Evolutionary conservation across 2,797 vertebrate species (phyloP).

Genomic region (Anguilla anguilla): DNA sequence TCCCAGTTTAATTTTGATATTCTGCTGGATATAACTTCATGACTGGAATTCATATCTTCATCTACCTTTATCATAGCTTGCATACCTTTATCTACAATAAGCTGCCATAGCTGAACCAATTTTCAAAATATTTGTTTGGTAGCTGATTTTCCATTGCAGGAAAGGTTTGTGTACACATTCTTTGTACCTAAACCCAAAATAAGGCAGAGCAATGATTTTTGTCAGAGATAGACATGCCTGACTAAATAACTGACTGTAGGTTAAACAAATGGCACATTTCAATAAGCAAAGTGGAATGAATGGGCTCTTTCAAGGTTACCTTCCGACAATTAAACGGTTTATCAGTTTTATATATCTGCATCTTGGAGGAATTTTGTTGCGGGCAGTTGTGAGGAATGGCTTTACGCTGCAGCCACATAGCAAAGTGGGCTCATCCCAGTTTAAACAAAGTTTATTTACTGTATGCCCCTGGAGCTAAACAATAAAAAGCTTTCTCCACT

Average conservation of each 20-base stretch:
- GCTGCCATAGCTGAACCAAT: not conserved
- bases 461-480: slow-evolving; percentile 24
- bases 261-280: not conserved
- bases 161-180: not conserved
- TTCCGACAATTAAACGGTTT: not conserved
- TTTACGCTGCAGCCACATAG: slow-evolving; percentile 21
- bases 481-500: slow-evolving; percentile 22
- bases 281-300: not conserved
- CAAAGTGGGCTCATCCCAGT: not conserved
- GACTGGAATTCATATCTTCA: not conserved
- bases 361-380: not conserved
- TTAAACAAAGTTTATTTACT: slow-evolving; percentile 40
- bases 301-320: not conserved
- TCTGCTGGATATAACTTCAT: not conserved
- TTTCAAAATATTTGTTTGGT: not conserved
- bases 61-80: not conserved
- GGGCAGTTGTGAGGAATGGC: not conserved
- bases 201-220: not conserved
- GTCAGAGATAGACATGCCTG: not conserved
- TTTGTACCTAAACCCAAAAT: not conserved
- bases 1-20: not conserved
- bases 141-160: not conserved
- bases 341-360: not conserved
- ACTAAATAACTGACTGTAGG: not conserved
- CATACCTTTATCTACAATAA: not conserved